Evolutionary conservation across 2,888 invertebrate genomes (phyloP), one percentile per base, ranked within the genome.

Genomic region (Ceriagrion tenellum): DNA sequence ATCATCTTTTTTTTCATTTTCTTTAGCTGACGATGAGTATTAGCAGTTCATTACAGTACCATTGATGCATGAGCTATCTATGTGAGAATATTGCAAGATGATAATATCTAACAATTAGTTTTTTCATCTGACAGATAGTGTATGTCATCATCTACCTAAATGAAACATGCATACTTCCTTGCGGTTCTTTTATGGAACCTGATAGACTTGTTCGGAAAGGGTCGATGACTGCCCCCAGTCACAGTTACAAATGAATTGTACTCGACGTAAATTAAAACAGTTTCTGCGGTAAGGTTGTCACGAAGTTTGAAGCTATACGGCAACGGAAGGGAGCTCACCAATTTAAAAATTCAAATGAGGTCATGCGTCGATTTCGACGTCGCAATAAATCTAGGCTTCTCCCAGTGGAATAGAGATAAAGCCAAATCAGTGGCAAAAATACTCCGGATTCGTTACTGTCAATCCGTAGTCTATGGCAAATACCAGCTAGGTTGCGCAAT

Each of bases 261-360:
- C 81, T 16, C 12, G 81, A 23, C 35, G 81, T 81, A 81, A 81
- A 81, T 81, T 81, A 81, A 30, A 81, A 81, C 81, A 0, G 81
- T 3, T 35, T 18, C 81, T 81, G 35, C 35, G 81, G 35, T 81
- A 81, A 81, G 16, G 35, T 10, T 13, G 81, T 18, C 30, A 12
- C 81, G 35, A 81, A 35, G 81, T 30, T 30, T 81, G 81, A 30
- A 16, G n/a, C 81, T 81, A 35, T 23, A 13, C 35, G 35, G n/a
- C 81, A 16, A 26, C 13, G 35, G 69, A 26, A 18, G 30, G 81
- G 35, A 81, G 2, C 35, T 35, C 81, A 20, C 20, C 30, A 81
- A 81, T 81, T 81, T 30, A 35, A 35, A 81, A 69, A n/a, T 81
- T 35, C 30, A 81, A 81, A 81, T 81, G 81, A 81, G 81, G 81